These are phyloP conservation scores for Drosophila triauraria DNA, from an alignment of 1,140 invertebrate genomes.

Conservation along the genomic window DNA sequence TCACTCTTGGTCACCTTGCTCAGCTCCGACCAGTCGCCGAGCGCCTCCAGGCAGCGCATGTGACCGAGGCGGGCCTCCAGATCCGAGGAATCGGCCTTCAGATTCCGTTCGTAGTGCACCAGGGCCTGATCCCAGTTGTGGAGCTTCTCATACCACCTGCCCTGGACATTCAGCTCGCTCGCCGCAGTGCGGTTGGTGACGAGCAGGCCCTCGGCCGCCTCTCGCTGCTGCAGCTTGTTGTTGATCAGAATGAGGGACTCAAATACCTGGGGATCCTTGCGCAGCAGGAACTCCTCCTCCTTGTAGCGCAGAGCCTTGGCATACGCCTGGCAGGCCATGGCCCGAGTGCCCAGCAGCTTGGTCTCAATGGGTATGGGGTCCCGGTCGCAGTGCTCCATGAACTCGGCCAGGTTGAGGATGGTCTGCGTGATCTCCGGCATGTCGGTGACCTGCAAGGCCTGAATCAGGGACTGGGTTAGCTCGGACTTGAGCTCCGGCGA, in stretches of 20 bases:
- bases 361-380: constrained; percentile 96
- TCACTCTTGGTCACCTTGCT: constrained; percentile 90
- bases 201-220: constrained; percentile 97
- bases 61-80: constrained; percentile 95
- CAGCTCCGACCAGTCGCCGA: constrained; percentile 97
- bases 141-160: constrained; percentile 99
- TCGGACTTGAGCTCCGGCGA: constrained; percentile 93
- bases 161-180: constrained; percentile 90
- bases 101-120: constrained; percentile 91
- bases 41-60: constrained; percentile 98
- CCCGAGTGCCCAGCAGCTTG: constrained; percentile 92
- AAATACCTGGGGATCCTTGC: constrained; percentile 90
- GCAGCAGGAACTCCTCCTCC: constrained; percentile 96
- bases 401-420: constrained; percentile 98
- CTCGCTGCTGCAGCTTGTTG: constrained; percentile 99
- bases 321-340: constrained; percentile 94
- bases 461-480: constrained; percentile 94
- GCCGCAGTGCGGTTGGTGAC: constrained; percentile 91
- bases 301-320: constrained; percentile 99
- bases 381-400: constrained; percentile 99
- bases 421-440: constrained; percentile 99
- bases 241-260: constrained; percentile 98
- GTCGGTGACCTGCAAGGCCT: constrained; percentile 96
- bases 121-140: constrained; percentile 99
- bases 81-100: constrained; percentile 88